Percentiles rank a stretch among this genome's conserved stretches.
Conservation (phyloP, 2,888 invertebrate genomes). For the Sphinx pinastri region DNA sequence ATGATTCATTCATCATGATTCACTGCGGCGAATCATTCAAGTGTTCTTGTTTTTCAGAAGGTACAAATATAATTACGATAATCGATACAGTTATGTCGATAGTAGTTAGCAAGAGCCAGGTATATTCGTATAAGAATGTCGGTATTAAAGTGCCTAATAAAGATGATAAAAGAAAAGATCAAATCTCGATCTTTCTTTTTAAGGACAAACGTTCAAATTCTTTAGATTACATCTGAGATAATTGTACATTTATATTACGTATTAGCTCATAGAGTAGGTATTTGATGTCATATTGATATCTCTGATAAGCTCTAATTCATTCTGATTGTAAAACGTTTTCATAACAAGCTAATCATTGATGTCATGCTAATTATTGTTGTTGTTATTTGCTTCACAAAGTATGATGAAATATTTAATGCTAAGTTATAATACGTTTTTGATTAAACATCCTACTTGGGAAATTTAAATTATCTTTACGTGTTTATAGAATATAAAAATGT, state of each 20-base stretch:
- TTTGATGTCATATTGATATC: conserved; percentile 36
- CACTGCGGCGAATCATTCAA: neutral
- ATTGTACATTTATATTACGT: conserved; percentile 43
- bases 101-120: too few species aligned
- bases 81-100: neutral
- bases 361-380: conserved; percentile 8
- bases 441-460: neutral
- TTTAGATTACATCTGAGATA: neutral
- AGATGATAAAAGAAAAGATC: too few species aligned
- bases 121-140: too few species aligned
- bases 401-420: neutral
- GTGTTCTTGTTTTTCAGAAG: neutral
- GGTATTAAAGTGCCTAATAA: too few species aligned
- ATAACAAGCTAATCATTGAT: conserved; percentile 18
- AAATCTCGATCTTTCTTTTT: too few species aligned
- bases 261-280: conserved; percentile 27
- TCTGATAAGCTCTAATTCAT: conserved; percentile 28
- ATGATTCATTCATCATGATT: neutral
- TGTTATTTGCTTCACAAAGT: neutral
- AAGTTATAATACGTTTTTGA: neutral
- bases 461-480: too few species aligned
- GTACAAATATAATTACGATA: neutral
- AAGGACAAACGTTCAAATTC: neutral
- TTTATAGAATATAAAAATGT: too few species aligned
- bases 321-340: conserved; percentile 24